Base-by-base conservation (phyloP, 2,113 vertebrate genomes). In the Calyptomena viridis region DNA sequence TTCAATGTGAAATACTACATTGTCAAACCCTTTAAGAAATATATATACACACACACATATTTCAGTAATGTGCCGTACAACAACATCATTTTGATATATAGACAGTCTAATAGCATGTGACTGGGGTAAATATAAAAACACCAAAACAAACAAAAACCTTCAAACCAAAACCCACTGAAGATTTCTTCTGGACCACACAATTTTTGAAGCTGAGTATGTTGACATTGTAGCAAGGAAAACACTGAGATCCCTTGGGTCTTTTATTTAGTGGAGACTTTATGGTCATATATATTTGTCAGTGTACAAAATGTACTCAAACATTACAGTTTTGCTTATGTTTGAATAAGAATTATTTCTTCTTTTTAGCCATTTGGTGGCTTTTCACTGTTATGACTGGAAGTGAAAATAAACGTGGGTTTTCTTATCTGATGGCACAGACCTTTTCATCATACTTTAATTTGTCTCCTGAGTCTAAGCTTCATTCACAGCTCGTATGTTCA, bases 361-460 rank as follows among this genome's bases (percentile, higher is more conserved):
- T 37, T 90, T 80, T 44, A 73, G 13, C 24, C 8, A 31, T 79
- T 92, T 78, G 7, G 8, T 64, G 30, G 14, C 31, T 91, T 89
- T 82, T 79, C 58, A 27, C n/a, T 73, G 1, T 52, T 79, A 82
- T n/a, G 30, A 72, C 60, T 52, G 56, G 42, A 85, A 75, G 14
- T 84, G 62, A 91, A 94, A 89, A 89, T 72, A 75, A 56, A 90
- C 35, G 33, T 71, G 20, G 50, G 24, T 87, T 94, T 92, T 87
- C 39, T 78, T 91, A 81, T 78, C 44, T 64, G 77, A 89, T 93
- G 60, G 49, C 62, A 64, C n/a, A 72, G 84, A 75, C 44, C 49
- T 81, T 94, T 89, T 88, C 76, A 91, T 92, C 84, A 60, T 73
- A 72, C 46, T 50, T 94, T 89, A 93, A 94, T 89, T 91, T 91